Conservation (phyloP, 2,888 invertebrate species). For the Oligia latruncula region DNA sequence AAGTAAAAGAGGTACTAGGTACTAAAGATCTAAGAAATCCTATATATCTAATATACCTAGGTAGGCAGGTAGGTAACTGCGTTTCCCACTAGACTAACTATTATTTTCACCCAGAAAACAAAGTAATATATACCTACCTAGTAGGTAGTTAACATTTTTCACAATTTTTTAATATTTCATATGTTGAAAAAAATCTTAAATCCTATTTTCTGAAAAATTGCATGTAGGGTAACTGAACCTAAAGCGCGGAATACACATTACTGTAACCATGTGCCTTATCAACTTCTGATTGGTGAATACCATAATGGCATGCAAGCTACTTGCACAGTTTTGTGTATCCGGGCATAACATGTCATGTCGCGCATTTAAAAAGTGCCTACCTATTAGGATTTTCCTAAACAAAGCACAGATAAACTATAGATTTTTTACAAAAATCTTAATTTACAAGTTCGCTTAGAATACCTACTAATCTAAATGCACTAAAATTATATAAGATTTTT, state of each 20-base stretch:
- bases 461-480: not conserved
- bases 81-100: not conserved
- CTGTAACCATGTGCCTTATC: no score
- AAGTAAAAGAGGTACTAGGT: no score
- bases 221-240: not conserved
- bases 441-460: no score
- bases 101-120: not conserved
- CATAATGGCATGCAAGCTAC: no score
- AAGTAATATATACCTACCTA: not conserved
- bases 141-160: no score
- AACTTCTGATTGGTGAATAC: no score
- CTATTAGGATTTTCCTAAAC: not conserved
- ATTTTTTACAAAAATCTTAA: not conserved
- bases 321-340: no score
- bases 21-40: no score
- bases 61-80: not conserved
- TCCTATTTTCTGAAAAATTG: not conserved
- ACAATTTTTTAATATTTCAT: no score
- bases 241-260: not conserved
- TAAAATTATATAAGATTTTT: slow-evolving; percentile 4
- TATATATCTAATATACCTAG: no score
- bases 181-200: not conserved
- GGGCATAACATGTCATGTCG: no score
- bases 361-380: not conserved
- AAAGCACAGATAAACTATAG: no score